These are phyloP conservation scores for Hafferia zeledoni DNA, from an alignment of 2,797 vertebrate species.

Conservation along the genomic window DNA sequence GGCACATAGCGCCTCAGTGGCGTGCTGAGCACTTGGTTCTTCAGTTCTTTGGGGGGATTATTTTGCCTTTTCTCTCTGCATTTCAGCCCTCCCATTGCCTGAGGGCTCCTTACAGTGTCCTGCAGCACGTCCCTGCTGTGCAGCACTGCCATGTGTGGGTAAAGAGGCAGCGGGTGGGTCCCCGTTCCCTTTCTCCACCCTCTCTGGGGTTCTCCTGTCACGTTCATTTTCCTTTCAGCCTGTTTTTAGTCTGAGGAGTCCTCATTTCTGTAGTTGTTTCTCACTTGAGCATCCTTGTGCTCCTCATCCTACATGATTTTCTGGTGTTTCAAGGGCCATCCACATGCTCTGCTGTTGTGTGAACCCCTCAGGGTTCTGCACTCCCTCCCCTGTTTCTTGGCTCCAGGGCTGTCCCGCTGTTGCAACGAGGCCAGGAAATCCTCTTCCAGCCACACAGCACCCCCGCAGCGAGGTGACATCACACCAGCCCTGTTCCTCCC, in stretches of 20 bases:
- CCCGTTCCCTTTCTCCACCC: background rate
- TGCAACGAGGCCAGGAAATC: background rate
- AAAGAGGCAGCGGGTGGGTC: background rate
- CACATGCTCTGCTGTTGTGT: rapidly evolving
- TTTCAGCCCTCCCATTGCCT: rapidly evolving
- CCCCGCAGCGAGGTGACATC: background rate
- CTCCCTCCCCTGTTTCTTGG: background rate
- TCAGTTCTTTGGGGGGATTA: rapidly evolving
- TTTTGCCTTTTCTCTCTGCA: background rate
- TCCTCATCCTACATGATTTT: rapidly evolving
- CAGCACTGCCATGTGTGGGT: rapidly evolving
- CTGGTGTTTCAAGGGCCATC: rapidly evolving
- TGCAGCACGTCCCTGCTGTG: rapidly evolving
- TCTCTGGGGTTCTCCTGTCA: rapidly evolving
- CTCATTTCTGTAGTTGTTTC: background rate
- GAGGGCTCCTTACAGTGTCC: background rate
- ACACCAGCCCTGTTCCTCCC: background rate
- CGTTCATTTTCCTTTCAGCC: background rate
- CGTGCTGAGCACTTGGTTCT: background rate
- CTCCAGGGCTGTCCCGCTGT: background rate
- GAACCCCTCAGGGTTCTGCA: background rate
- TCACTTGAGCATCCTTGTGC: background rate
- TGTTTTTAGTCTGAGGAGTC: background rate
- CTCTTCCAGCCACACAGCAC: background rate
- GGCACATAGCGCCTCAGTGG: rapidly evolving